Evolutionary conservation across 2,113 vertebrate genomes (phyloP).

Genomic region (Phalacrocorax carbo): DNA sequence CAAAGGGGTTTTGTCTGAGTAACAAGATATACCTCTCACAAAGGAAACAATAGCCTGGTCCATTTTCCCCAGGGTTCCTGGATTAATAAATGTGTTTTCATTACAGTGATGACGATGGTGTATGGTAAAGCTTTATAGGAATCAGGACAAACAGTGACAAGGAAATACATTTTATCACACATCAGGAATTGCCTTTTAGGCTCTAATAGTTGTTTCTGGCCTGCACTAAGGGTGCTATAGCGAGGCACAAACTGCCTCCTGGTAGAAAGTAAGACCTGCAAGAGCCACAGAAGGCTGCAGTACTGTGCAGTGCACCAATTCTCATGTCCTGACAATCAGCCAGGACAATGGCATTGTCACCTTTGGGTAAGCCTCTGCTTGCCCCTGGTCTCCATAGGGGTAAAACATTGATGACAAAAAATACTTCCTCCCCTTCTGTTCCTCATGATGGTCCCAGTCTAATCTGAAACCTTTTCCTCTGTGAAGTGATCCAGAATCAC

Average conservation of each 20-base stretch:
- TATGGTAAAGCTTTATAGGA: background rate
- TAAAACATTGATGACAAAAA: background rate
- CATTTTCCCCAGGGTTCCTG: background rate
- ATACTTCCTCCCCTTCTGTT: background rate
- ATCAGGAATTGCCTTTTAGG: background rate
- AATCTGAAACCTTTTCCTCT: background rate
- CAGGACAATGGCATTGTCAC: background rate
- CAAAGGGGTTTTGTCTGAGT: background rate
- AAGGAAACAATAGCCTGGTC: background rate
- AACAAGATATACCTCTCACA: background rate
- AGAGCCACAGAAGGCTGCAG: background rate
- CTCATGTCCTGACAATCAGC: background rate
- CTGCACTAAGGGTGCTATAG: background rate
- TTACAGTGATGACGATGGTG: background rate
- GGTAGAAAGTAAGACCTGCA: background rate
- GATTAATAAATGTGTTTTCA: background rate
- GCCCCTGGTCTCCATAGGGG: accelerated
- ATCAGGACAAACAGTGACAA: background rate
- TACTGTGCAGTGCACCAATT: background rate
- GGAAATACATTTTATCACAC: background rate
- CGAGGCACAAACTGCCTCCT: background rate
- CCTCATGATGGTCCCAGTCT: background rate
- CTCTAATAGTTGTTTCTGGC: background rate
- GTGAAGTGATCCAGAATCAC: background rate
- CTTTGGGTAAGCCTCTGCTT: background rate